Evolutionary conservation across 2,113 vertebrate species (phyloP), one percentile per base, ranked within the genome.

Genomic region (Malaclemys terrapin): DNA sequence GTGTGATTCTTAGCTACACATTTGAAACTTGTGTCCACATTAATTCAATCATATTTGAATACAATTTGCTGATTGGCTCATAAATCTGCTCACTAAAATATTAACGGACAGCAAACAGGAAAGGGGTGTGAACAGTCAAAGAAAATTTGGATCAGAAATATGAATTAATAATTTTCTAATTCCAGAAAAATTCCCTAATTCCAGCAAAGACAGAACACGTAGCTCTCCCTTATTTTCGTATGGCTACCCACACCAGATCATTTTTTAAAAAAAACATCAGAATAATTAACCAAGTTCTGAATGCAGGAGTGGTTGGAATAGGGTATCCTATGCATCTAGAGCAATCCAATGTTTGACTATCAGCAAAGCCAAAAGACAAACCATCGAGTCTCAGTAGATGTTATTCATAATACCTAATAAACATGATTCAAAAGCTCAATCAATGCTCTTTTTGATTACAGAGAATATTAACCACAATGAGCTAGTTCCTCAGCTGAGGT

Each of bases 241-340:
- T 14, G 57, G 69, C 62, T 59, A 4, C 50, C 86, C 85, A 88
- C 81, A 47, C 31, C 2, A 6, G 56, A 57, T 50, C 25, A n/a
- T 4, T 65, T 29, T 84, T 76, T 16, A 56, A 80, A 76, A 31
- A 79, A 38, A 50, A 1, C 69, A n/a, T 9, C 42, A 90, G 29
- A 17, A 65, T 24, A 69, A 2, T 52, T 42, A 76, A 29, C 24
- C 25, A 78, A 8, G 59, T 87, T 49, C 45, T 87, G 20, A 1
- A 1, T 53, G 84, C 52, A 80, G 29, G 10, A 1, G 4, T 50
- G 4, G 27, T 49, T 82, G 75, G 22, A 16, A 4, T 86, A 19
- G 80, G 24, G 42, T 0, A 0, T 65, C 7, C 38, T 81, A 20
- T 53, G 22, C 42, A 10, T 80, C n/a, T 6, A 65, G 76, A 88